Percentiles rank a stretch among this genome's conserved stretches.
These are phyloP conservation scores for Fulmarus glacialis DNA, from an alignment of 2,113 vertebrate species.

Conservation along the genomic window DNA sequence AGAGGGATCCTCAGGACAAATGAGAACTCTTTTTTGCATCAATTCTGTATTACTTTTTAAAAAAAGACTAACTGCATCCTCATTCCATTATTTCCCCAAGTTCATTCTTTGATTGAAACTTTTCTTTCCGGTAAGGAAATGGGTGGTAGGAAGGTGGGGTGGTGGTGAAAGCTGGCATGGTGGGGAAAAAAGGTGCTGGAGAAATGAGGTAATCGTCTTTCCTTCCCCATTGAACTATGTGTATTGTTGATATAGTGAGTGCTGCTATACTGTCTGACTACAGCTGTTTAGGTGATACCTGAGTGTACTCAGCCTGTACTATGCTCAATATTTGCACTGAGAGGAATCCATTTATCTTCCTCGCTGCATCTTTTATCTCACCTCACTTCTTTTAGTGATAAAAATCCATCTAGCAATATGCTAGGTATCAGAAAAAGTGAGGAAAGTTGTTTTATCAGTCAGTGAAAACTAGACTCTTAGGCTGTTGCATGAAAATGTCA, in stretches of 20 bases:
- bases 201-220: neutral
- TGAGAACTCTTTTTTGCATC: neutral
- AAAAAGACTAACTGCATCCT: neutral
- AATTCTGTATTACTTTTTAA: neutral
- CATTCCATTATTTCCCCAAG: neutral
- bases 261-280: neutral
- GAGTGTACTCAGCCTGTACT: neutral
- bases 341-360: neutral
- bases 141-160: neutral
- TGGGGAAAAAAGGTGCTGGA: neutral
- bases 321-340: neutral
- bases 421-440: neutral
- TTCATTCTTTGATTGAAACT: neutral
- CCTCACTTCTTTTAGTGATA: neutral
- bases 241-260: neutral
- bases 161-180: neutral
- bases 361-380: neutral
- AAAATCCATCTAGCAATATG: neutral
- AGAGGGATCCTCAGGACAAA: neutral
- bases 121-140: neutral
- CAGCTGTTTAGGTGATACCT: neutral
- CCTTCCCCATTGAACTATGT: neutral
- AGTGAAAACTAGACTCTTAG: neutral
- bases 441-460: neutral
- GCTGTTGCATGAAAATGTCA: neutral